Evolutionary conservation across 2,797 vertebrate genomes (phyloP), one percentile per base, ranked within the genome.

Genomic region (Phylloscopus collybita): DNA sequence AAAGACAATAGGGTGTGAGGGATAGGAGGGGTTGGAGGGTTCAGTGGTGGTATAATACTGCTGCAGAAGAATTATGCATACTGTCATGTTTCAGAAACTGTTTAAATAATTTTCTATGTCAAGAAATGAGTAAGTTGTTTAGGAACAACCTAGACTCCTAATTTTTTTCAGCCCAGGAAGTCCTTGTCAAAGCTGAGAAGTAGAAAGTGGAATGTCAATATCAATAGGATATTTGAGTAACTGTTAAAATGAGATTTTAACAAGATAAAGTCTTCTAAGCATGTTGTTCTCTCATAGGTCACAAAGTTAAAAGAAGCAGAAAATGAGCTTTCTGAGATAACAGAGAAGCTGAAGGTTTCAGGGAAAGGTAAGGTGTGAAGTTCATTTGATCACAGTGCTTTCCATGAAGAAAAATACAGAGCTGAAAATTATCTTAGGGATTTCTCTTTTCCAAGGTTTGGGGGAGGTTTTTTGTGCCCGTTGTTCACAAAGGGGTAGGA

Each of bases 281-380:
- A 0, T 93, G 26, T 93, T 78, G 38, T 85, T 96, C 82, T 95
- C 75, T 45, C 70, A 23, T 61, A 99, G 99, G 98, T 99, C 91
- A 96, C 92, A 95, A 99, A 99, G 95, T 97, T 99, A 93, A 98
- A 98, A 12, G 97, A 97, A 90, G 98, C 99, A 96, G 99, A 99
- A 97, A 98, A 96, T 84, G 99, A 99, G 82, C 97, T 99, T 78
- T 95, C 97, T 67, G 98, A 98, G 50, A 98, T 99, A 51, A 98
- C 99, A 84, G 98, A 98, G 71, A 99, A 98, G 88, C 98, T 99
- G 67, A 98, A 95, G 76, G 90, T 97, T 69, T 98, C 98, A 51
- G 98, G 95, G 23, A 98, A 97, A 98, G 98, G 99, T 99, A 97
- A 98, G 97, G 13, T 6, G 5, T 40, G 21, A 91, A 65, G 34